Evolutionary conservation across 2,797 vertebrate species (phyloP).

Genomic region (Sternotherus odoratus): DNA sequence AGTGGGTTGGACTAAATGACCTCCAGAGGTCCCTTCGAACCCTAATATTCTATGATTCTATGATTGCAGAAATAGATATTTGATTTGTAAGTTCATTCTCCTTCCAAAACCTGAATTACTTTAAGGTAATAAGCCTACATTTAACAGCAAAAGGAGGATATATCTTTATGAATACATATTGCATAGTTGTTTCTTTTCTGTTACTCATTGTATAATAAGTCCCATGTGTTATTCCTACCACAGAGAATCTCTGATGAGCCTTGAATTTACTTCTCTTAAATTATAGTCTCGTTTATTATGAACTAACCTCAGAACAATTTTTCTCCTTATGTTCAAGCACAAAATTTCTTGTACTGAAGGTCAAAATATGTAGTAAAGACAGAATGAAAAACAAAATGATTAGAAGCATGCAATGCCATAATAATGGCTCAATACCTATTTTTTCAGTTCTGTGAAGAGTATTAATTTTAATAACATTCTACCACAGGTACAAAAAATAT

Average conservation of each 20-base stretch:
- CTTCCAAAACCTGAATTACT: conserved; percentile 52
- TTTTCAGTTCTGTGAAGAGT: not conserved
- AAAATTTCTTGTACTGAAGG: conserved; percentile 42
- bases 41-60: too few relatives aligned
- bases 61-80: conserved; percentile 41
- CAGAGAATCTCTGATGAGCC: conserved; percentile 41
- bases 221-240: conserved; percentile 47
- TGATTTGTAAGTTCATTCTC: conserved; percentile 50
- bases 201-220: conserved; percentile 30
- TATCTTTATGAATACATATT: conserved; percentile 62
- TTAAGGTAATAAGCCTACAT: conserved; percentile 39
- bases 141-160: conserved; percentile 20
- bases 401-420: not conserved
- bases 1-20: too few relatives aligned
- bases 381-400: conserved; percentile 9
- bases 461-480: conserved; percentile 51
- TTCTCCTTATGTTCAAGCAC: not conserved
- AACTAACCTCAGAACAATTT: conserved; percentile 2
- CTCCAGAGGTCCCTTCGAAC: too few relatives aligned
- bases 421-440: not conserved
- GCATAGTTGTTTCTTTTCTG: conserved; percentile 42
- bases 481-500: conserved; percentile 5
- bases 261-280: conserved; percentile 50
- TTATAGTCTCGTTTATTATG: conserved; percentile 28
- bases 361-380: conserved; percentile 22